phyloP scores from a whole-genome alignment of 1,140 invertebrate genomes.

The Drosophila athabasca region DNA sequence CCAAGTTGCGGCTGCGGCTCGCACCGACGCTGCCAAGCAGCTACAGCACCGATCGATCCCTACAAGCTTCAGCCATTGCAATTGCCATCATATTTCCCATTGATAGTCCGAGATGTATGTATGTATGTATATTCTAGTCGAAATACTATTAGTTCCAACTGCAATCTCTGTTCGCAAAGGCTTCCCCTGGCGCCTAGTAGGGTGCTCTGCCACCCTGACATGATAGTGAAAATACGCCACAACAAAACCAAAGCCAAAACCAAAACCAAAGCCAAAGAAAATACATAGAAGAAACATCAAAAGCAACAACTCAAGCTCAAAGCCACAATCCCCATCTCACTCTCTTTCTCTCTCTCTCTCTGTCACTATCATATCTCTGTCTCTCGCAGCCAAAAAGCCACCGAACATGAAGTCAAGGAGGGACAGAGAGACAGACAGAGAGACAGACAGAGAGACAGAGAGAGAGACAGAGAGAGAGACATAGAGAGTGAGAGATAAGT shows the following conservation, averaged over 20 bases:
- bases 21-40: too few species aligned
- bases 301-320: constrained; percentile 23
- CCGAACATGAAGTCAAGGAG: constrained; percentile 43
- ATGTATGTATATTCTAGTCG: too few species aligned
- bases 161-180: too few species aligned
- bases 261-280: constrained; percentile 17
- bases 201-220: constrained; percentile 20
- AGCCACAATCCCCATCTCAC: constrained; percentile 23
- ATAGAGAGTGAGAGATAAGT: constrained; percentile 26
- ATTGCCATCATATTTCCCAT: too few species aligned
- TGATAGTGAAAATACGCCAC: constrained; percentile 55
- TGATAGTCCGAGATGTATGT: too few species aligned
- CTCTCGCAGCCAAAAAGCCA: constrained; percentile 43
- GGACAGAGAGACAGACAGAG: too few species aligned
- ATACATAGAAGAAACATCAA: constrained; percentile 38
- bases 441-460: not conserved
- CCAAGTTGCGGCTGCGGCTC: constrained; percentile 24
- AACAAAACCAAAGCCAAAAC: constrained; percentile 19
- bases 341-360: not conserved
- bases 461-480: not conserved
- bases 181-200: not conserved
- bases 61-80: too few species aligned
- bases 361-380: not conserved
- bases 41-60: too few species aligned
- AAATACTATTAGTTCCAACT: not conserved